phyloP scores from a whole-genome alignment of 1,140 invertebrate genomes.

The Sitobion miscanthi region DNA sequence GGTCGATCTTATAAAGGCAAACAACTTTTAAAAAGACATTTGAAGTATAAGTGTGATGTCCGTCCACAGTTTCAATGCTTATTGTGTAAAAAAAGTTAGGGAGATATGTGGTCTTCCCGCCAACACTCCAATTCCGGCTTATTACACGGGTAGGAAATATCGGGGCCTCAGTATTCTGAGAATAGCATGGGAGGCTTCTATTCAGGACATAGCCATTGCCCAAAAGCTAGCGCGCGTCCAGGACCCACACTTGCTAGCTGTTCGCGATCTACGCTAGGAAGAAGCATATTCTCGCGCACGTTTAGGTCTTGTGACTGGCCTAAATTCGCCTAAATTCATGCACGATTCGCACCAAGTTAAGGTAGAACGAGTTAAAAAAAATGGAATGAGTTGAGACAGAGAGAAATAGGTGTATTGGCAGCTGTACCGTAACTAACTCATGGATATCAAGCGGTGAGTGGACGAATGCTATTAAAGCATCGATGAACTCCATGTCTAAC shows the following conservation, averaged over 20 bases:
- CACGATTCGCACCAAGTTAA: background rate
- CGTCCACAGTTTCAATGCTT: background rate
- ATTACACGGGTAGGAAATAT: background rate
- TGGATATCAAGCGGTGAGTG: background rate
- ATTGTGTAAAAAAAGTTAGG: background rate
- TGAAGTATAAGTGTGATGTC: background rate
- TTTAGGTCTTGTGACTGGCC: background rate
- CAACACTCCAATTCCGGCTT: conserved; percentile 1
- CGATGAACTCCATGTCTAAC: conserved; percentile 15
- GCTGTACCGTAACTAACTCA: background rate
- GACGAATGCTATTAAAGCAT: conserved; percentile 29
- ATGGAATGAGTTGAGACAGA: background rate
- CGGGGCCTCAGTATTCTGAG: background rate
- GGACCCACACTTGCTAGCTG: background rate
- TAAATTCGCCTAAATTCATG: background rate
- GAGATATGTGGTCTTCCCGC: conserved; percentile 7
- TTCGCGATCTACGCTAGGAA: conserved; percentile 20
- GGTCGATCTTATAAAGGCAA: background rate
- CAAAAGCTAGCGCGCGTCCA: conserved; percentile 5
- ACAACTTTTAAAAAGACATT: background rate
- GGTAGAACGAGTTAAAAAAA: background rate
- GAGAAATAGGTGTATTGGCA: background rate
- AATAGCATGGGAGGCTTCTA: background rate
- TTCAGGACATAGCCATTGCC: background rate
- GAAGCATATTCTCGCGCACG: background rate